phyloP scores from a whole-genome alignment of 2,888 invertebrate species.

The Pseudococcus longispinus region DNA sequence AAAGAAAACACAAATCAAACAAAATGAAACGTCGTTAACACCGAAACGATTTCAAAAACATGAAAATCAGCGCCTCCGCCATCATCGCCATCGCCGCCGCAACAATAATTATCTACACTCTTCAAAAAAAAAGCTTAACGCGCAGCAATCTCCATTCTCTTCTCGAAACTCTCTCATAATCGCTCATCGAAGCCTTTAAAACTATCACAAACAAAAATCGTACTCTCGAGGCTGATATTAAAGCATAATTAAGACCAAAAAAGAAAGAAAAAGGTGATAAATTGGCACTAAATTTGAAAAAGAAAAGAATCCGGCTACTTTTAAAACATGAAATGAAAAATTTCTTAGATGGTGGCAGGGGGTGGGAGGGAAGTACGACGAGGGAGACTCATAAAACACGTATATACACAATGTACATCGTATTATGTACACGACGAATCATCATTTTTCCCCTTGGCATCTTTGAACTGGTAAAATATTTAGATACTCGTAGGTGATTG shows the following conservation, averaged over 20 bases:
- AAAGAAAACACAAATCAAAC: not conserved
- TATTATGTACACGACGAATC: not conserved
- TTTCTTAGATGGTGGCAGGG: not conserved
- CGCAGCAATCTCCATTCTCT: not conserved
- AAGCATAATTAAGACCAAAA: not conserved
- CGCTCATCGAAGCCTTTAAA: not conserved
- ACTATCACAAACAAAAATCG: not conserved
- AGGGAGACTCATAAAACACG: not conserved
- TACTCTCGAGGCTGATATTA: not conserved
- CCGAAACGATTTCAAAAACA: not conserved
- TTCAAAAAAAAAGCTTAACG: not conserved
- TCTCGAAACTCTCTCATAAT: not conserved
- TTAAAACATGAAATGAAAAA: not conserved
- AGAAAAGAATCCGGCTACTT: not conserved
- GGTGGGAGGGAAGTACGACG: not conserved
- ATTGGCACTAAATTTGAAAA: not conserved
- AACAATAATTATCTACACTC: not conserved
- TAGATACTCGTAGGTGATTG: not conserved
- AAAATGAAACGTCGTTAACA: not conserved
- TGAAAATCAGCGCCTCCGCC: not conserved
- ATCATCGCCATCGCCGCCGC: not conserved
- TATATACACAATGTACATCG: not conserved
- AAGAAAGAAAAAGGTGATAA: not conserved
- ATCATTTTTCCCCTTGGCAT: not conserved
- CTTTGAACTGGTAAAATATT: slow-evolving; percentile 36